Evolutionary conservation across 2,888 invertebrate species (phyloP), one percentile per base, ranked within the genome.

Genomic region (Agonopterix heracliana): DNA sequence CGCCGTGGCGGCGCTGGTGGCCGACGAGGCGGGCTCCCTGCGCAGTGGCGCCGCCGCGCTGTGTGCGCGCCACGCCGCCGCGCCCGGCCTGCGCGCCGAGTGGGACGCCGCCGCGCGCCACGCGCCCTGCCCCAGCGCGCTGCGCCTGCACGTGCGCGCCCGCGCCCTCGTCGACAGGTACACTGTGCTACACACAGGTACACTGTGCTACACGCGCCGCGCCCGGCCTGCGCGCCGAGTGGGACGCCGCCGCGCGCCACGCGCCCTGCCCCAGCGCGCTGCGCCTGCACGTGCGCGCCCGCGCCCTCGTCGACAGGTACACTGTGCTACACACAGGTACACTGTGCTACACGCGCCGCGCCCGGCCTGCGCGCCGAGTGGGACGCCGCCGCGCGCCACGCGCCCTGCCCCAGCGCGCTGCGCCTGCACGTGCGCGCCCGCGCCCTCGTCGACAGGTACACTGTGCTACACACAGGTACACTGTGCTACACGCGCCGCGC

Each of bases 391-490:
- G 90, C 90, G 44, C 80, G 88, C 47, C 88, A 82, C 44, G 85
- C 92, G 61, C 87, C 89, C 56, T 93, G 93, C 70, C 93, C 93
- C 9, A 86, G 87, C 62, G 83, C 83, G 46, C 88, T 89, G 50
- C 84, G 90, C 54, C 90, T 93, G 12, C 90, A 91, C 48, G 85
- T 90, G 50, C 83, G 90, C 61, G 92, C 92, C 4, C 74, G 88
- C 49, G 92, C 93, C 9, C 85, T 92, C 50, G 92, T 93, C 0
- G 91, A 92, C 59, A n/a, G n/a, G n/a, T n/a, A n/a, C n/a, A n/a
- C n/a, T n/a, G n/a, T n/a, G n/a, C n/a, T n/a, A n/a, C n/a, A n/a
- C n/a, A n/a, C n/a, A n/a, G n/a, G n/a, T n/a, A n/a, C n/a, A n/a
- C n/a, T n/a, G n/a, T n/a, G n/a, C n/a, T n/a, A n/a, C 91, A 90